Conservation (phyloP, 1,140 invertebrate species). For the Gonioctena quinquepunctata region DNA sequence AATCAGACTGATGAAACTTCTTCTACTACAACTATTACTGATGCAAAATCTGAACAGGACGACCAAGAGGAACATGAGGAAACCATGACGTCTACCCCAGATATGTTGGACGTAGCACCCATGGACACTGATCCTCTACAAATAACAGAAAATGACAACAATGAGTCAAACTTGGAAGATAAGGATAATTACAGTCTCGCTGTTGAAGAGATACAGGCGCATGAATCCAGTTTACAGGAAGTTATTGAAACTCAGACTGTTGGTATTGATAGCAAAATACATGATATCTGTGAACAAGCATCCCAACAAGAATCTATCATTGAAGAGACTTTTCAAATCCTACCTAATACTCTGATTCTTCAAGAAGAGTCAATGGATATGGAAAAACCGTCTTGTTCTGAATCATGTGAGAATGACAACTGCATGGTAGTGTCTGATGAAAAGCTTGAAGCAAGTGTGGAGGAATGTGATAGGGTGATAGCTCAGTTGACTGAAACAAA, state of each 20-base stretch:
- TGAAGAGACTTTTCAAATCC: constrained; percentile 38
- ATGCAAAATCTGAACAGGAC: constrained; percentile 33
- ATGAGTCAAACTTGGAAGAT: neutral
- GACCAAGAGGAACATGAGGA: constrained; percentile 32
- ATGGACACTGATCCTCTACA: constrained; percentile 15
- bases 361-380: constrained; percentile 50
- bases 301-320: constrained; percentile 10
- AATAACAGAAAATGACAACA: constrained; percentile 5
- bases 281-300: constrained; percentile 2
- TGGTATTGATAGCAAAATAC: constrained; percentile 7
- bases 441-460: constrained; percentile 53
- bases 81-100: constrained; percentile 31
- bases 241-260: neutral
- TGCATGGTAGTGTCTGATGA: constrained; percentile 42
- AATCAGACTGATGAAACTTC: constrained; percentile 29
- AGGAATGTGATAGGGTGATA: constrained; percentile 52
- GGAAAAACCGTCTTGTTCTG: constrained; percentile 37
- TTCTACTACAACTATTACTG: constrained; percentile 31
- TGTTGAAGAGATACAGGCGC: neutral
- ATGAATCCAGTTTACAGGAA: neutral
- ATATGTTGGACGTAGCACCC: constrained; percentile 23
- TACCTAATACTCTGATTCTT: constrained; percentile 52
- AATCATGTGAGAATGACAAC: constrained; percentile 26
- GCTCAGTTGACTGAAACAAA: constrained; percentile 41
- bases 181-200: neutral